Conservation (phyloP, 92 coral and sea anemone species). For the Micromussa lordhowensis region DNA sequence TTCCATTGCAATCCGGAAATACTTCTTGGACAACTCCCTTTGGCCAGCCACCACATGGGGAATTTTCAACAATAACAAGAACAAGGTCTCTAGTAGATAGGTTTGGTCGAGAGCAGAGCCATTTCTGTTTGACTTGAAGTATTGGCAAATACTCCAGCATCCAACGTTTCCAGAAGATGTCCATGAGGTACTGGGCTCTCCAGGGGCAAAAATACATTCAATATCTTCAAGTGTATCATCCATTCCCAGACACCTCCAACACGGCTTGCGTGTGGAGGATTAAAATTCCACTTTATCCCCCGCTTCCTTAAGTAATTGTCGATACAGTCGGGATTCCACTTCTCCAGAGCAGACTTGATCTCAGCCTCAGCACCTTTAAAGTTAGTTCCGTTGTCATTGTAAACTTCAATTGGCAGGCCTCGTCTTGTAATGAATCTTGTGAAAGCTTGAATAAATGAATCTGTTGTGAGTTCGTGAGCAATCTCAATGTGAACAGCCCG, state of each 20-base stretch:
- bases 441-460: neutral
- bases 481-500: too few species aligned
- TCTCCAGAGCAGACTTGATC: too few species aligned
- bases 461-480: neutral
- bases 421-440: neutral
- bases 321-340: too few species aligned
- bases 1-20: too few species aligned
- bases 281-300: conserved; percentile 3
- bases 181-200: neutral
- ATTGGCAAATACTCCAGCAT: conserved; percentile 12
- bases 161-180: conserved; percentile 14
- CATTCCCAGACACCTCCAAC: too few species aligned
- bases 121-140: conserved; percentile 39
- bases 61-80: neutral
- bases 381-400: neutral
- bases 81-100: conserved; percentile 1
- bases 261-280: too few species aligned
- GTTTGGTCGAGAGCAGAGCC: conserved; percentile 4
- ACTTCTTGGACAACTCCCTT: conserved; percentile 12
- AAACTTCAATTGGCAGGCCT: neutral
- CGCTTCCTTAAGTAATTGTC: neutral
- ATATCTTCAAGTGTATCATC: too few species aligned
- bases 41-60: conserved; percentile 12
- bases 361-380: too few species aligned
- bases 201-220: neutral